Evolutionary conservation across 1,140 invertebrate genomes (phyloP).

Genomic region (Caenorhabditis latens): DNA sequence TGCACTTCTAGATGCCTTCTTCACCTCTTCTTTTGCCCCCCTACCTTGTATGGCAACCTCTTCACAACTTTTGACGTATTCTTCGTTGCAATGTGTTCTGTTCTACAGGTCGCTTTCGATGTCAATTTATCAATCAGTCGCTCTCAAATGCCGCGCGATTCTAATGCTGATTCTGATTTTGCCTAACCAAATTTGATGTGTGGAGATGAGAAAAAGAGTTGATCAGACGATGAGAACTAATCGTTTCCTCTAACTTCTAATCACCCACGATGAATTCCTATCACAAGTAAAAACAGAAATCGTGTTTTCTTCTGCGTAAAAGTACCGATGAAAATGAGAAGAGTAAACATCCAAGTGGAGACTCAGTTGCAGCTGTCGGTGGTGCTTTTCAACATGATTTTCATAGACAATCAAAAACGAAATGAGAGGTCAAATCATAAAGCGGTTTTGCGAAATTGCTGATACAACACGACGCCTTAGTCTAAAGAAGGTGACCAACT

Average conservation of each 20-base stretch:
- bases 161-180: conserved; percentile 35
- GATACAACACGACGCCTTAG: conserved; percentile 33
- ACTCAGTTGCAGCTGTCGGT: conserved; percentile 1
- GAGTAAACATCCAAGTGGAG: conserved; percentile 38
- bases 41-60: conserved; percentile 35
- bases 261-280: background rate
- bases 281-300: conserved; percentile 16
- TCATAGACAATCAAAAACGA: conserved; percentile 18
- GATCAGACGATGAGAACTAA: conserved; percentile 21
- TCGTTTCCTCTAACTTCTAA: conserved; percentile 24
- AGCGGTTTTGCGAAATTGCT: conserved; percentile 19
- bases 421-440: conserved; percentile 12
- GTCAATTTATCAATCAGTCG: conserved; percentile 44
- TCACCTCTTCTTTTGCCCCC: background rate
- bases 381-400: background rate
- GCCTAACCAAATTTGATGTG: conserved; percentile 35
- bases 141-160: conserved; percentile 33
- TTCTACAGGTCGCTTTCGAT: conserved; percentile 40
- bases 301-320: conserved; percentile 19
- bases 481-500: conserved; percentile 42
- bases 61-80: conserved; percentile 38
- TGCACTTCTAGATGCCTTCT: conserved; percentile 10
- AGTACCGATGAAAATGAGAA: conserved; percentile 46
- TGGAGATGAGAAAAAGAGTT: conserved; percentile 28
- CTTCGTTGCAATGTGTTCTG: conserved; percentile 40